These are phyloP conservation scores for Archivesica marissinica DNA, from an alignment of 1,140 invertebrate genomes.

Conservation along the genomic window DNA sequence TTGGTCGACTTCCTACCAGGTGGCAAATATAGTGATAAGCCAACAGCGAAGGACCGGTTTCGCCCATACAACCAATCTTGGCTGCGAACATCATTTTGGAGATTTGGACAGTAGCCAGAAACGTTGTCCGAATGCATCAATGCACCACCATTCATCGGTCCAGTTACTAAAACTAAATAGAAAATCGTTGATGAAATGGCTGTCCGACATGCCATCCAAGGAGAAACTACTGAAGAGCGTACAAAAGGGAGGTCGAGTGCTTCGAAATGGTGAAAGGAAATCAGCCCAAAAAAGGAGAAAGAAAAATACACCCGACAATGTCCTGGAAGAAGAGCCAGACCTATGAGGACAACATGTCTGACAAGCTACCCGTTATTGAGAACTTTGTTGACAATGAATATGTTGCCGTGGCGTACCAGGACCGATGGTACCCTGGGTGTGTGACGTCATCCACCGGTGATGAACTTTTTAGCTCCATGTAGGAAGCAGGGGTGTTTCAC, in stretches of 20 bases:
- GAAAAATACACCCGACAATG: too few relatives aligned
- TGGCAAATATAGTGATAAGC: background rate
- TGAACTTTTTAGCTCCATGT: background rate
- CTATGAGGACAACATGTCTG: too few relatives aligned
- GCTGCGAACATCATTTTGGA: constrained; percentile 51
- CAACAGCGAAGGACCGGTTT: background rate
- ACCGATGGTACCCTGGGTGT: background rate
- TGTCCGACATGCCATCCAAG: constrained; percentile 19
- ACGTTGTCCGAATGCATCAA: constrained; percentile 32
- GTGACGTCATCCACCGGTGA: background rate
- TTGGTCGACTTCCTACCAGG: constrained; percentile 29
- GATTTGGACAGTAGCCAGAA: constrained; percentile 28
- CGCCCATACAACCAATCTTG: constrained; percentile 11
- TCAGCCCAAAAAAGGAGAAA: too few relatives aligned
- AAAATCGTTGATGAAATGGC: background rate
- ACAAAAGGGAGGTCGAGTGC: too few relatives aligned
- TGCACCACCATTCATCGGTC: constrained; percentile 35
- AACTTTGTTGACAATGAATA: constrained; percentile 22
- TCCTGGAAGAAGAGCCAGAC: too few relatives aligned
- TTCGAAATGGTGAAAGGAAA: too few relatives aligned
- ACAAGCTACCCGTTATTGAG: too few relatives aligned
- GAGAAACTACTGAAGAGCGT: too few relatives aligned
- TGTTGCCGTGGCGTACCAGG: constrained; percentile 35
- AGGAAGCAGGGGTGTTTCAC: background rate
- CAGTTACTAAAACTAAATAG: constrained; percentile 38